These are phyloP conservation scores for Drosophila mayaguana DNA, from an alignment of 2,888 invertebrate species.

Conservation along the genomic window DNA sequence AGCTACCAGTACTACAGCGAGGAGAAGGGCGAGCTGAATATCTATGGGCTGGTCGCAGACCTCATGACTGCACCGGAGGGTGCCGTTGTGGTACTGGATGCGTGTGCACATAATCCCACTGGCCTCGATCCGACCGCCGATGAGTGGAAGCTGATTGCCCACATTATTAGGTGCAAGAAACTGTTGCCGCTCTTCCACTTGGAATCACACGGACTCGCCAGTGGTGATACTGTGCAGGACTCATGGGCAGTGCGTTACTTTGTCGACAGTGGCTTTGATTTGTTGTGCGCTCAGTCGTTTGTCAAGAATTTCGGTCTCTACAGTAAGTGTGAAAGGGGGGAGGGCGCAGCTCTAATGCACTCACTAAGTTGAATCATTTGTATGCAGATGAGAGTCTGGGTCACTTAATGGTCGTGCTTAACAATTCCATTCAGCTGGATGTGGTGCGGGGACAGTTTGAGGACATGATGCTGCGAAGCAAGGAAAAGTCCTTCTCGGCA, in stretches of 20 bases:
- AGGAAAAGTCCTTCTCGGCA: slow-evolving; percentile 12
- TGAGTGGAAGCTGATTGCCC: slow-evolving; percentile 58
- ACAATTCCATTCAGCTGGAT: slow-evolving; percentile 31
- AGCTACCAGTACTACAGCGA: slow-evolving; percentile 44
- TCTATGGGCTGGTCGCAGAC: slow-evolving; percentile 55
- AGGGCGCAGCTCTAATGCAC: not conserved
- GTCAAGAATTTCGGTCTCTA: slow-evolving; percentile 54
- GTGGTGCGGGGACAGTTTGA: slow-evolving; percentile 41
- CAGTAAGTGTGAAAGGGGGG: slow-evolving; percentile 36
- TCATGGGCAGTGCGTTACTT: slow-evolving; percentile 56
- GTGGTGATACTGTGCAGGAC: slow-evolving; percentile 37
- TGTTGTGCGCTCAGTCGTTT: slow-evolving; percentile 56
- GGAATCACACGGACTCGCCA: slow-evolving; percentile 48
- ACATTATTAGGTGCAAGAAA: slow-evolving; percentile 58
- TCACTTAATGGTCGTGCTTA: slow-evolving; percentile 44
- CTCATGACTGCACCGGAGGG: slow-evolving; percentile 55
- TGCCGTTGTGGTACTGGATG: slow-evolving; percentile 53
- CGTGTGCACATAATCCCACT: slow-evolving; percentile 56
- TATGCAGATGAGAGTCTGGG: slow-evolving; percentile 49
- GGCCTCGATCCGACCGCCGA: slow-evolving; percentile 45
- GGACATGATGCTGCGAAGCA: slow-evolving; percentile 21
- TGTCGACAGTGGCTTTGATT: slow-evolving; percentile 46
- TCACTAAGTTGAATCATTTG: slow-evolving; percentile 1
- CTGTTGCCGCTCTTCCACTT: slow-evolving; percentile 56
- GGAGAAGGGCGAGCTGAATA: slow-evolving; percentile 37